phyloP scores from a whole-genome alignment of 2,797 vertebrate genomes.

The Neomorphus geoffroyi region DNA sequence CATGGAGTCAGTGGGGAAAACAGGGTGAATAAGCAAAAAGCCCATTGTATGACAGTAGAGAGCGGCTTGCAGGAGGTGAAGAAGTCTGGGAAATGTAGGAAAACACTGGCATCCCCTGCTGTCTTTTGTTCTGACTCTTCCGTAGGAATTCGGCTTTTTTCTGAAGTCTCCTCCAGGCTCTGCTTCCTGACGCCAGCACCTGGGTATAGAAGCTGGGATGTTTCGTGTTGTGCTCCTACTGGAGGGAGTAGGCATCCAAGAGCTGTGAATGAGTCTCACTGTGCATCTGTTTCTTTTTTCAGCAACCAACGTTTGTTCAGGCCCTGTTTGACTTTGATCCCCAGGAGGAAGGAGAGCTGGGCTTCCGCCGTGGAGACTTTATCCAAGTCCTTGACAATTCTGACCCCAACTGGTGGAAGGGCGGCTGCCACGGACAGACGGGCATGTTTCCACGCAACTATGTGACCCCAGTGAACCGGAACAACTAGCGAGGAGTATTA shows the following conservation, averaged over 20 bases:
- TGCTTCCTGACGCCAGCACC: background rate
- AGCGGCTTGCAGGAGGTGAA: background rate
- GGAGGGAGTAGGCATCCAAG: background rate
- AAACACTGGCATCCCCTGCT: background rate
- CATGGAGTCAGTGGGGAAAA: background rate
- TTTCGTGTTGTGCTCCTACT: background rate
- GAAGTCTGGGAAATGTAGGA: background rate
- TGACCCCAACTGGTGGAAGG: conserved; percentile 97
- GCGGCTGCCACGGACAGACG: conserved; percentile 94
- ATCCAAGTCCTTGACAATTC: conserved; percentile 98
- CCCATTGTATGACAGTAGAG: background rate
- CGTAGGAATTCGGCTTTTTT: background rate
- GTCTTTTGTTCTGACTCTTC: background rate
- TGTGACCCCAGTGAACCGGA: conserved; percentile 95
- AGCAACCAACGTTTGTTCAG: conserved; percentile 97
- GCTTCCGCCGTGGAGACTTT: conserved; percentile 95
- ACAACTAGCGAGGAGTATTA: conserved; percentile 85
- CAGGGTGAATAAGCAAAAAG: background rate
- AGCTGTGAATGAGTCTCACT: background rate
- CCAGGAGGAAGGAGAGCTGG: conserved; percentile 97
- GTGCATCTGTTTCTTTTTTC: conserved; percentile 33
- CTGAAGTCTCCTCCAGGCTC: background rate
- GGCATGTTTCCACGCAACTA: conserved; percentile 99
- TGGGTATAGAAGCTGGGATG: background rate
- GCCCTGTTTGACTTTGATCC: conserved; percentile 99